Percentiles rank a stretch among this genome's conserved stretches.
Evolutionary conservation across 2,113 vertebrate genomes (phyloP).

Genomic region (Seriola rivoliana): DNA sequence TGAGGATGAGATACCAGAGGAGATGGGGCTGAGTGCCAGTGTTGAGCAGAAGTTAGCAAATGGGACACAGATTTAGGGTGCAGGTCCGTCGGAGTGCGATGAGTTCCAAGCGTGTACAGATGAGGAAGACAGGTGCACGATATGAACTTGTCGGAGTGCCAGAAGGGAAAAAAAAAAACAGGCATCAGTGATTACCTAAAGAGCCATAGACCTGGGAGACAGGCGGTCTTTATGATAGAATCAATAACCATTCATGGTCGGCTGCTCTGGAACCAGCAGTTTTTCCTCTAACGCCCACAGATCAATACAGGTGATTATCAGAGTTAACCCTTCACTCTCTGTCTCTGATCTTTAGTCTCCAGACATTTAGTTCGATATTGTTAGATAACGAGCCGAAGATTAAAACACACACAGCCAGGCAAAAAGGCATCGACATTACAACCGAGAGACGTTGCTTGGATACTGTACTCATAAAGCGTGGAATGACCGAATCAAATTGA

Average conservation of each 20-base stretch:
- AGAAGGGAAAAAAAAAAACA: conserved; percentile 32
- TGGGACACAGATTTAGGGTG: background rate
- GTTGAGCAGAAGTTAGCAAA: background rate
- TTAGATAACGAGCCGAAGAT: conserved; percentile 53
- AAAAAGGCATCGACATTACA: background rate
- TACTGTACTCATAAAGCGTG: conserved; percentile 14
- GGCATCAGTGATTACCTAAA: conserved; percentile 74
- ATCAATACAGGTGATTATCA: conserved; percentile 82
- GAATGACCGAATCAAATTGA: conserved; percentile 24
- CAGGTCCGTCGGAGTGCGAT: background rate
- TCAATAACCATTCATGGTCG: conserved; percentile 80
- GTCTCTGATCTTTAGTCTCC: conserved; percentile 58
- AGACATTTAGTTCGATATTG: conserved; percentile 55
- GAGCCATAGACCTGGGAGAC: conserved; percentile 69
- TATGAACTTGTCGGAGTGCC: conserved; percentile 52
- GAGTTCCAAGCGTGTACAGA: conserved; percentile 28
- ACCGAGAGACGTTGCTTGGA: background rate
- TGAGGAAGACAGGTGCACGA: conserved; percentile 49
- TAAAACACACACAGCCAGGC: conserved; percentile 33
- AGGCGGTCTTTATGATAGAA: conserved; percentile 76
- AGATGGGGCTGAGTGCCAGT: conserved; percentile 3
- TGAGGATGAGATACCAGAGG: conserved; percentile 17
- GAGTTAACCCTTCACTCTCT: conserved; percentile 71
- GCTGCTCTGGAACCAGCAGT: conserved; percentile 68
- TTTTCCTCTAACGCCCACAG: conserved; percentile 72